These are phyloP conservation scores for Paedocypris micromegethes DNA, from an alignment of 2,797 vertebrate species.

Conservation along the genomic window DNA sequence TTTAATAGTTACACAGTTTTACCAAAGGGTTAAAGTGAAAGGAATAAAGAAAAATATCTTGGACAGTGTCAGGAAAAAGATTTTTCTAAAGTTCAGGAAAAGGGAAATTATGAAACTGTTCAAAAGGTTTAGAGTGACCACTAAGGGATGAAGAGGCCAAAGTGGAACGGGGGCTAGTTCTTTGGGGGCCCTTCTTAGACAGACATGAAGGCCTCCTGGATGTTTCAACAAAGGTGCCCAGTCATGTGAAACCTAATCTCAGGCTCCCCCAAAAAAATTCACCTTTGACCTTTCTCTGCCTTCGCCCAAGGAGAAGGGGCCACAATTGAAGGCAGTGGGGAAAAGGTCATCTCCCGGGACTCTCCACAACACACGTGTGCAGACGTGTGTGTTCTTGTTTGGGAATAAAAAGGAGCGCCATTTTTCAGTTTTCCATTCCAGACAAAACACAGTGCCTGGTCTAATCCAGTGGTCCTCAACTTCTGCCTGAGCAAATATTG, in stretches of 20 bases:
- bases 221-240: slow-evolving; percentile 77
- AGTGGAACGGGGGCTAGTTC: slow-evolving; percentile 6
- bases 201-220: slow-evolving; percentile 74
- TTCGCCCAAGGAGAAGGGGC: slow-evolving; percentile 71
- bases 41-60: too few relatives aligned
- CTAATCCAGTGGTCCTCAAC: slow-evolving; percentile 57
- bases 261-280: slow-evolving; percentile 65
- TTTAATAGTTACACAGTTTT: too few relatives aligned
- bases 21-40: too few relatives aligned
- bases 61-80: too few relatives aligned
- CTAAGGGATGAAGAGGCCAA: not conserved
- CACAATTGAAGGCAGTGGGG: slow-evolving; percentile 72
- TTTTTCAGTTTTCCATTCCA: slow-evolving; percentile 61
- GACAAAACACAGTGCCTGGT: slow-evolving; percentile 85
- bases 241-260: slow-evolving; percentile 80
- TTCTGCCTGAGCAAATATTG: slow-evolving; percentile 66
- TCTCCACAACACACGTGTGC: slow-evolving; percentile 48
- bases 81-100: not conserved
- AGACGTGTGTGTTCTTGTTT: slow-evolving; percentile 53
- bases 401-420: slow-evolving; percentile 57
- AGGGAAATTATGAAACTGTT: not conserved
- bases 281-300: slow-evolving; percentile 72
- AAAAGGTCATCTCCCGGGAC: slow-evolving; percentile 72
- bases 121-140: too few relatives aligned
- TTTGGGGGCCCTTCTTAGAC: slow-evolving; percentile 56